Base-by-base conservation (phyloP, 2,888 invertebrate genomes). In the Apodemia duryi region DNA sequence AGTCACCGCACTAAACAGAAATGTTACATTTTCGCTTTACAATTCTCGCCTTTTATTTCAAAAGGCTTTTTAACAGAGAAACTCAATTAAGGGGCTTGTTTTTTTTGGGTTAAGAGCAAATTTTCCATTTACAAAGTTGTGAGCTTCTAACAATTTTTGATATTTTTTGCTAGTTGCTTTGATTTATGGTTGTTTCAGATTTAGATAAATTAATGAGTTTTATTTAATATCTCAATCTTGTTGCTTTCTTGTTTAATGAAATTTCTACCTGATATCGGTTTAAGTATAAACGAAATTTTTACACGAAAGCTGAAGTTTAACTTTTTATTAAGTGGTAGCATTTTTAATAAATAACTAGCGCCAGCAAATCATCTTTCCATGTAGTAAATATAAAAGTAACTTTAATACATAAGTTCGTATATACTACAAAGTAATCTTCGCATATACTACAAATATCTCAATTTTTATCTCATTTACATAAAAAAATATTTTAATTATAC, bases 1-100 rank as follows among this genome's bases (percentile, higher is more conserved):
- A 82, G 86, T 89, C 89, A 89, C 82, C 76, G 80, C 80, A 79
- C 65, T 81, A 83, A 82, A 84, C 81, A 81, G 78, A 80, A 81
- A 86, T 83, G 84, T 86, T 84, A 83, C 80, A 78, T 75, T 75
- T 65, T 65, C 74, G 74, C 77, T 81, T 81, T 78, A 80, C 78
- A 80, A 77, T 80, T 80, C 78, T 73, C 75, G 74, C 70, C 63
- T 72, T 72, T 72, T 71, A 69, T 67, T 72, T 60, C 68, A 68
- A 77, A 77, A 72, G 78, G 65, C 51, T 61, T 65, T 57, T 60
- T 60, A 51, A 65, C 61, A 65, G 28, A 35, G 79, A 80, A 78
- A 80, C 82, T 84, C 77, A 81, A 85, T 86, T 85, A 76, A 74
- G 77, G 70, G 72, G 73, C 71, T 71, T 68, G 66, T 71, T 69